A percentile compares a stretch with the other conserved stretches of the same genome.
Conservation (phyloP, 1,140 invertebrate species). For the Bacillus rossius region DNA sequence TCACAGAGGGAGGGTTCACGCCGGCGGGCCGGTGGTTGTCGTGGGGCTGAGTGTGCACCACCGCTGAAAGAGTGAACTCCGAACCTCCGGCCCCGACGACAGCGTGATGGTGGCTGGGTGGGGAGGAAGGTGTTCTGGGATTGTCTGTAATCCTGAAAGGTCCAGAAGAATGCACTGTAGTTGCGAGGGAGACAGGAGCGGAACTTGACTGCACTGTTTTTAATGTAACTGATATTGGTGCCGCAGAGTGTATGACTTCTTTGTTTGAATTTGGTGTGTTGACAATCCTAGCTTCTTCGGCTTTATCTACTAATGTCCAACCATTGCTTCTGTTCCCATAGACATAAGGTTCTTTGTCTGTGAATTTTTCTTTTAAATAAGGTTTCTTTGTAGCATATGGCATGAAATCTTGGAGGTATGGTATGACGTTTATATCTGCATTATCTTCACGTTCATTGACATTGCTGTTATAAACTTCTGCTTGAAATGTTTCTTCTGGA, state of each 20-base stretch:
- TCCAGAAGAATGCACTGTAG: not conserved
- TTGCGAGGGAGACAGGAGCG: too few species aligned
- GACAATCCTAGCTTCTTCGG: not conserved
- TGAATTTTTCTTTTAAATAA: not conserved
- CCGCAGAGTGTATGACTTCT: conserved; percentile 20
- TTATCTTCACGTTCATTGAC: conserved; percentile 22
- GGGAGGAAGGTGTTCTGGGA: conserved; percentile 2
- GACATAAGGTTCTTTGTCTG: too few species aligned
- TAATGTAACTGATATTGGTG: conserved; percentile 18
- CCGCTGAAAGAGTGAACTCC: conserved; percentile 38
- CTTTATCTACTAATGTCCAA: too few species aligned
- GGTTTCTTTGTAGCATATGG: conserved; percentile 42
- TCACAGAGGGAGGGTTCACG: not conserved
- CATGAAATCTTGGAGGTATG: conserved; percentile 47
- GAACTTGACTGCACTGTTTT: not conserved
- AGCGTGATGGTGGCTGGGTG: conserved; percentile 13
- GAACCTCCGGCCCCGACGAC: conserved; percentile 24
- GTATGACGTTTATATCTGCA: conserved; percentile 40
- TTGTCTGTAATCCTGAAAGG: conserved; percentile 9
- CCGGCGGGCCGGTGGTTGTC: conserved; percentile 19
- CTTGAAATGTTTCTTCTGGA: conserved; percentile 5
- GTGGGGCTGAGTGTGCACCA: conserved; percentile 34
- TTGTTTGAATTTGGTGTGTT: not conserved
- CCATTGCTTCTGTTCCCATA: too few species aligned
- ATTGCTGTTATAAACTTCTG: conserved; percentile 19